These are phyloP conservation scores for Hippasteria phrygiana DNA, from an alignment of 53 echinoderm and acorn worm genomes.

Conservation along the genomic window DNA sequence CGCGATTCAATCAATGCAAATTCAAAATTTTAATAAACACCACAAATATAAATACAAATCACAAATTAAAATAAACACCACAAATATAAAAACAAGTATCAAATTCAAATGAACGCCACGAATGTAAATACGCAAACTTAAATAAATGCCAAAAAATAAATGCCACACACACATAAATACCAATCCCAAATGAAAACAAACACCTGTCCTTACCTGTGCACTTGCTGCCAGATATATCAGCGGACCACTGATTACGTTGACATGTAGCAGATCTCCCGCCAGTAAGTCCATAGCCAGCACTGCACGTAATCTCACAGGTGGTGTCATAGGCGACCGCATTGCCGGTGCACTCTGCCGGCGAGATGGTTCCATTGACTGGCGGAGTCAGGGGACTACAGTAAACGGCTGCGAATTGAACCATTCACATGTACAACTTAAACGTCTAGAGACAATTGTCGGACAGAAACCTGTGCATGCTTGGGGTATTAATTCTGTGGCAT, in stretches of 20 bases:
- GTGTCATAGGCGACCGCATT: constrained; percentile 3
- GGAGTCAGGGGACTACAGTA: constrained; percentile 51
- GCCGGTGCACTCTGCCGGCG: constrained; percentile 40
- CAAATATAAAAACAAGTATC: too few relatives aligned
- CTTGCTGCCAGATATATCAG: constrained; percentile 5
- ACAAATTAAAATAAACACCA: too few relatives aligned
- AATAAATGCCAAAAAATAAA: too few relatives aligned
- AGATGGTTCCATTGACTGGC: constrained; percentile 14
- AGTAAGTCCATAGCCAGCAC: constrained; percentile 22
- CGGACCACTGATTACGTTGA: constrained; percentile 48
- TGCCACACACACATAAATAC: too few relatives aligned
- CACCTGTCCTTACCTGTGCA: constrained; percentile 33
- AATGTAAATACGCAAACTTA: too few relatives aligned
- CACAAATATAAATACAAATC: too few relatives aligned
- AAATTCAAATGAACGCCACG: too few relatives aligned
- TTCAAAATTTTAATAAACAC: too few relatives aligned
- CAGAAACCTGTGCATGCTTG: too few relatives aligned
- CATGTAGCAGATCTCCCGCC: constrained; percentile 16
- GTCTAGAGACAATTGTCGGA: background rate
- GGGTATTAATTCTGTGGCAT: too few relatives aligned
- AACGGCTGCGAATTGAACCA: constrained; percentile 44
- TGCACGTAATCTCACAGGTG: constrained; percentile 49
- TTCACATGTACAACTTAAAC: background rate
- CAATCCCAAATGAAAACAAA: background rate
- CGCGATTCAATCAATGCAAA: too few relatives aligned